Percentiles rank a stretch among this genome's conserved stretches.
Conservation (phyloP, 2,113 vertebrate genomes). For the Phainopepla nitens region DNA sequence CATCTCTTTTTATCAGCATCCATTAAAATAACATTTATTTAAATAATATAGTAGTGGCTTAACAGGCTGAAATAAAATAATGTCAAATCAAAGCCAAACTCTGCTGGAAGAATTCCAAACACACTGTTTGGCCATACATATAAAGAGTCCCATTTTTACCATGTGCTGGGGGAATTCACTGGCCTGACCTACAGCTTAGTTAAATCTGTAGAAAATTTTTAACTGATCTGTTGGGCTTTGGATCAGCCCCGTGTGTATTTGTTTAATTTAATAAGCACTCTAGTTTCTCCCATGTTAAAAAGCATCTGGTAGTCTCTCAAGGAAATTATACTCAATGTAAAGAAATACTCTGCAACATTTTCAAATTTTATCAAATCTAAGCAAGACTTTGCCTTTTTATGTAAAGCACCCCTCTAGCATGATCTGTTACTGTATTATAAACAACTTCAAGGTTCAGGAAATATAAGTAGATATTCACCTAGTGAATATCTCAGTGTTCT, state of each 20-base stretch:
- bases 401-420: neutral
- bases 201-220: neutral
- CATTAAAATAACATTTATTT: constrained; percentile 36
- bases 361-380: neutral
- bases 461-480: neutral
- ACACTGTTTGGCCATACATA: neutral
- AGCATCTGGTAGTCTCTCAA: neutral
- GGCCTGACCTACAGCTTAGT: neutral
- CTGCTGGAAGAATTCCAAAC: neutral
- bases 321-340: neutral
- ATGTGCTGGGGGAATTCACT: neutral
- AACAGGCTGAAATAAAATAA: constrained; percentile 19
- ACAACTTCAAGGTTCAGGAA: neutral
- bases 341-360: neutral
- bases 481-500: neutral
- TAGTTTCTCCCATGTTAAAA: neutral
- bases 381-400: neutral
- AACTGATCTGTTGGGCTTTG: neutral
- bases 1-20: neutral
- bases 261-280: neutral
- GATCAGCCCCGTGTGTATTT: neutral
- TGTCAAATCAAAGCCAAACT: neutral
- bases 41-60: neutral
- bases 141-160: neutral
- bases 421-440: neutral